These are phyloP conservation scores for Rhinoptilus africanus DNA, from an alignment of 2,113 vertebrate species.

Conservation along the genomic window DNA sequence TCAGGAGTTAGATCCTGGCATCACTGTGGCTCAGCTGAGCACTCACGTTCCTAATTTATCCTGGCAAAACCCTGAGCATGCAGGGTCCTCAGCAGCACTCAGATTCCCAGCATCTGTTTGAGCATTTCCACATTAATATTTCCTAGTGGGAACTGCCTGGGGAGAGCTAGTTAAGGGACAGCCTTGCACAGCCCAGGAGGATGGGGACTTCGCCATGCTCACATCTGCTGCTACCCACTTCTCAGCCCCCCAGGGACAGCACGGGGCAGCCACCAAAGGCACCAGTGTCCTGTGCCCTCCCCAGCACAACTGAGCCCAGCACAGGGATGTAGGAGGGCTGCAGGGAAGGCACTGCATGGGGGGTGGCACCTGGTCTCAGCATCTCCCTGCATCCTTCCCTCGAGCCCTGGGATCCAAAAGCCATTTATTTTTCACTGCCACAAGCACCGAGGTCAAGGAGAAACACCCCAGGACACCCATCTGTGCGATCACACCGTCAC, in stretches of 20 bases:
- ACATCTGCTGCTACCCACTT: not conserved
- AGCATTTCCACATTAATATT: not conserved
- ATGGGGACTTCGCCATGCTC: not conserved
- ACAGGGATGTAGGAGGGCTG: fast-evolving
- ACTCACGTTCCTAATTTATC: not conserved
- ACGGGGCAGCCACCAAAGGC: not conserved
- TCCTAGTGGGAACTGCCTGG: not conserved
- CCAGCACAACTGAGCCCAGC: fast-evolving
- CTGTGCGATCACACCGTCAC: not conserved
- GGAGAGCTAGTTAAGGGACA: not conserved
- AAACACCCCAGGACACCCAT: not conserved
- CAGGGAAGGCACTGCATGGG: not conserved
- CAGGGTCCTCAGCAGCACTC: not conserved
- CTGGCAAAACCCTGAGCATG: not conserved
- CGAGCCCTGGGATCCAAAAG: not conserved
- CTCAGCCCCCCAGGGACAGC: not conserved
- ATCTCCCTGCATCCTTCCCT: not conserved
- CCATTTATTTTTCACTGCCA: not conserved
- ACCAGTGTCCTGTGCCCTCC: not conserved
- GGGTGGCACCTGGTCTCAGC: not conserved
- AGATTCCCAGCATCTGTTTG: not conserved
- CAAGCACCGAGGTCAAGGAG: not conserved
- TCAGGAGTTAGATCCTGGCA: not conserved
- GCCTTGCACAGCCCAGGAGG: not conserved
- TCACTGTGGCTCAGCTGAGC: not conserved